Evolutionary conservation across 35 echinoderm and acorn worm species (phyloP).

Genomic region (Apostichopus parvimensis): DNA sequence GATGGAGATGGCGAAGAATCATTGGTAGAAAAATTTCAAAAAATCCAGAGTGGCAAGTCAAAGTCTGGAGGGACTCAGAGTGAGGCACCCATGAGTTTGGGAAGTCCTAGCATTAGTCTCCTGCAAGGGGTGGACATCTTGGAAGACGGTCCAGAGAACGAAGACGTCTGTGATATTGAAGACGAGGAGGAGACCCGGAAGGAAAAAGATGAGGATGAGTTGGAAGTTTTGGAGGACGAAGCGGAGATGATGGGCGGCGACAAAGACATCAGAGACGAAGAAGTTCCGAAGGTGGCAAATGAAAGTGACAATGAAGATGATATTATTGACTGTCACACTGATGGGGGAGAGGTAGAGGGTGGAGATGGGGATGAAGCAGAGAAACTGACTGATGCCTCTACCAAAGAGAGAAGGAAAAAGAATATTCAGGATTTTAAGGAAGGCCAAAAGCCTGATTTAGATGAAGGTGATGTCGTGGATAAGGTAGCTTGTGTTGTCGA

Average conservation of each 20-base stretch:
- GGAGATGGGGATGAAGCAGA: background rate
- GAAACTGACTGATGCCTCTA: background rate
- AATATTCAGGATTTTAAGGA: background rate
- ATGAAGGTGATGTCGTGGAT: background rate
- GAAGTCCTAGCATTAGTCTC: conserved; percentile 49
- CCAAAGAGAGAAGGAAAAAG: background rate
- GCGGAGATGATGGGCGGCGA: background rate
- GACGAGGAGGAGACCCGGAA: conserved; percentile 5
- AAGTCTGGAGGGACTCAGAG: background rate
- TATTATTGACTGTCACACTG: background rate
- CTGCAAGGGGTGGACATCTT: background rate
- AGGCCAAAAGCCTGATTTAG: background rate
- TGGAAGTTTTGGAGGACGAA: background rate
- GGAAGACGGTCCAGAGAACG: conserved; percentile 6
- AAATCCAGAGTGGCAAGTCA: background rate
- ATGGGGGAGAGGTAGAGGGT: background rate
- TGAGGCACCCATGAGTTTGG: background rate
- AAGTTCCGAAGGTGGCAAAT: too few species aligned
- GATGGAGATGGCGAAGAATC: background rate
- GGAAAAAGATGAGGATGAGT: conserved; percentile 2
- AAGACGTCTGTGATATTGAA: background rate
- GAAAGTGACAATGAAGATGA: background rate
- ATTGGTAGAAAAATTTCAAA: conserved; percentile 49
- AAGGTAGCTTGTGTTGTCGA: background rate
- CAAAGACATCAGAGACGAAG: background rate